Percentiles rank a stretch among this genome's conserved stretches.
Evolutionary conservation across 2,113 vertebrate species (phyloP).

Genomic region (Melanotaenia duboulayi): DNA sequence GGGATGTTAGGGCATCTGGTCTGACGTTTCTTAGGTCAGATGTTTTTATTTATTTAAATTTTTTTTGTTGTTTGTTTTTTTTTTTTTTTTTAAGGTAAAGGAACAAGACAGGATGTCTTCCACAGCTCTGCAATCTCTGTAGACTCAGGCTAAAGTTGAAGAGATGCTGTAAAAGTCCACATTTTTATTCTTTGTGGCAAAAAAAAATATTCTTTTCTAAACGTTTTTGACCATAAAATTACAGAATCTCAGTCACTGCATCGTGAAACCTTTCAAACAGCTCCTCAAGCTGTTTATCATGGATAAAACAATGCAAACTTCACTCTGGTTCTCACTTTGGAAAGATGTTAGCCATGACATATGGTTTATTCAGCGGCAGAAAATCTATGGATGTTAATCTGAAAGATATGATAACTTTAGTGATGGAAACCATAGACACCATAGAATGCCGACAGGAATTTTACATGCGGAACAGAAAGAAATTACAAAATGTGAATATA

Average conservation of each 20-base stretch:
- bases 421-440: constrained; percentile 4
- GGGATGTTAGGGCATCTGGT: neutral
- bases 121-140: neutral
- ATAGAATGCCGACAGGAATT: no score
- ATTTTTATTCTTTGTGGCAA: no score
- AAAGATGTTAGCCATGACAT: neutral
- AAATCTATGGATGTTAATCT: neutral
- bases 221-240: no score
- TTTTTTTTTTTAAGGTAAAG: neutral
- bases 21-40: no score
- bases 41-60: no score
- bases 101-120: neutral
- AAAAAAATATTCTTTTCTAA: no score
- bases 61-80: no score
- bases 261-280: no score
- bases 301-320: neutral
- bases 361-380: neutral
- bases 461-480: neutral
- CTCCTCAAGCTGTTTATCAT: no score
- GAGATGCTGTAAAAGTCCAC: no score
- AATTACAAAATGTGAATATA: neutral
- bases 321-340: neutral
- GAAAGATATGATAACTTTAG: neutral
- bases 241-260: no score
- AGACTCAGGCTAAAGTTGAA: no score